Base-by-base conservation (phyloP, 2,888 invertebrate species). In the Polyommatus iphigenia region DNA sequence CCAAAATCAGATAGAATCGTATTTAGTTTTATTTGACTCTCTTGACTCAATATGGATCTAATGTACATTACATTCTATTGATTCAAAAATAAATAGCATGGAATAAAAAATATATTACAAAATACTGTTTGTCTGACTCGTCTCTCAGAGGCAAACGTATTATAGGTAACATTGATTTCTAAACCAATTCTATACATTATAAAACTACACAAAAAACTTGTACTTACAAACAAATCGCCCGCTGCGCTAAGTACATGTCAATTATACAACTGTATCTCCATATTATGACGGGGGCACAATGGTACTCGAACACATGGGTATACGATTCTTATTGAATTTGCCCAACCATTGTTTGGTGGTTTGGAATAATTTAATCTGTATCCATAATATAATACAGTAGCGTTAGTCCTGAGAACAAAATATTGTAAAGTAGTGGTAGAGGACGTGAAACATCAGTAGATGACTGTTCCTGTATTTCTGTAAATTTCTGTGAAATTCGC, bases 231-330 rank as follows among this genome's bases (percentile, higher is more conserved):
- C 77, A 77, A 77, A 73, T 73, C 77, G 36, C 77, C 77, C 72
- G 77, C 77, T 77, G 85, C 84, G 76, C 85, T 80, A 92, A 91
- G 87, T 88, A 88, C 89, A 87, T 88, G 87, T 88, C 89, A 91
- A 91, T 91, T 89, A 87, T 71, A 87, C 87, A 86, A 88, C 81
- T 85, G 84, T 85, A 77, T 82, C 86, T 88, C 86, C 84, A 84
- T 88, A 89, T 88, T 89, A 89, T 90, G 90, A 89, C 89, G 90
- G 87, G 87, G 87, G 89, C 77, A 81, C 82, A 82, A 86, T 85
- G 84, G 85, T 85, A 84, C 93, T 94, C 85, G 88, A 91, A 91
- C 93, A 93, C 93, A 93, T 94, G 93, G 85, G 89, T 85, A 86
- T 88, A 89, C 87, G 89, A 90, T 89, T 89, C 92, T 90, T 88